Conservation (phyloP, 2,113 vertebrate genomes). For the human (Homo sapiens) region DNA sequence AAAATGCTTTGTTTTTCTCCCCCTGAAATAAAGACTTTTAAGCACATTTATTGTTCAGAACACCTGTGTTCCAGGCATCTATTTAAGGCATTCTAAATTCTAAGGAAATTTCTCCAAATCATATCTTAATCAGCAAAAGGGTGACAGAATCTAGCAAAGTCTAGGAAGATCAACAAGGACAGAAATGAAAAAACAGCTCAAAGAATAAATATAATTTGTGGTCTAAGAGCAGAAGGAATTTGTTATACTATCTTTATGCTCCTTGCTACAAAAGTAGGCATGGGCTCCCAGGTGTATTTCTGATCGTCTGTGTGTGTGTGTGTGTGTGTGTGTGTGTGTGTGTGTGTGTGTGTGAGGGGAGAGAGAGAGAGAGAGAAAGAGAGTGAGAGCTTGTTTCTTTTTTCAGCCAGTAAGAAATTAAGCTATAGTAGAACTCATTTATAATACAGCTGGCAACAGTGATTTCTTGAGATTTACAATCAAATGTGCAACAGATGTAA, state of each 20-base stretch:
- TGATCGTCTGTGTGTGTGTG: not conserved
- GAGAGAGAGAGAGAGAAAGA: too few species aligned
- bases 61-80: not conserved
- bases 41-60: not conserved
- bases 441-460: not conserved
- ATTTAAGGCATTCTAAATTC: not conserved
- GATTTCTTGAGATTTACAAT: not conserved
- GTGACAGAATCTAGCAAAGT: not conserved
- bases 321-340: not conserved
- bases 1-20: not conserved
- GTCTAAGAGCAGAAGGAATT: not conserved
- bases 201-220: not conserved
- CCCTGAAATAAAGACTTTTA: not conserved
- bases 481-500: not conserved
- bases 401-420: not conserved
- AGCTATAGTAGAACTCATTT: not conserved
- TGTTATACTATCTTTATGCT: not conserved
- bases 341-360: not conserved
- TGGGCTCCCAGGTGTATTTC: not conserved
- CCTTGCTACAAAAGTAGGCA: rapidly evolving
- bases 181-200: not conserved
- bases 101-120: not conserved
- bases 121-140: not conserved
- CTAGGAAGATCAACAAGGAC: not conserved
- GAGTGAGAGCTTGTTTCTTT: not conserved